Conservation (phyloP, 2,113 vertebrate genomes). For the Gambusia affinis region DNA sequence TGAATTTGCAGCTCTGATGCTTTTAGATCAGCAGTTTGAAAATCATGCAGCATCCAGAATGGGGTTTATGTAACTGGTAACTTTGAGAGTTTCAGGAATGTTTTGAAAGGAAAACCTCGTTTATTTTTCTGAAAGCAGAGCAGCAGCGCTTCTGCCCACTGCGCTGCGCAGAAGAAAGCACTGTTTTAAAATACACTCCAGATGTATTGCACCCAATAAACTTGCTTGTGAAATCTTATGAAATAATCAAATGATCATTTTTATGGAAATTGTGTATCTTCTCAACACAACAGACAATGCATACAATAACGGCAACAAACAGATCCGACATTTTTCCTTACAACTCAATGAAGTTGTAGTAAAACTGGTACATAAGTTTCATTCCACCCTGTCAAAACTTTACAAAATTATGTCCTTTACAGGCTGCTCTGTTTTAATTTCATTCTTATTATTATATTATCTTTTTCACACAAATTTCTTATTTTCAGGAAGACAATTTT, state of each 20-base stretch:
- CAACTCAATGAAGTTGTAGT: neutral
- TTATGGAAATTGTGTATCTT: no score
- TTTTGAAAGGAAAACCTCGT: constrained; percentile 11
- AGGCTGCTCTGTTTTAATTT: neutral
- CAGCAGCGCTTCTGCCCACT: neutral
- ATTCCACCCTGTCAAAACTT: neutral
- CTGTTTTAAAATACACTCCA: neutral
- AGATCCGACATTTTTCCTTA: neutral
- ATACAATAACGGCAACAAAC: no score
- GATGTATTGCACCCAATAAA: neutral
- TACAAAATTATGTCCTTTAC: neutral
- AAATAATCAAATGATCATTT: neutral
- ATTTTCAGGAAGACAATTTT: neutral
- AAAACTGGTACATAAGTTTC: neutral
- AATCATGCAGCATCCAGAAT: constrained; percentile 16
- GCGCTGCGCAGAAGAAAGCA: neutral
- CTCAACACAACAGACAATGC: no score
- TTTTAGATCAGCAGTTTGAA: neutral
- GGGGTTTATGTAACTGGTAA: constrained; percentile 1
- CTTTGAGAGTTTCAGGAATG: neutral
- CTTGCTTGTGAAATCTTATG: neutral
- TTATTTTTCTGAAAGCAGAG: neutral
- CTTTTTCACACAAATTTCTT: neutral
- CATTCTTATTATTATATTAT: neutral
- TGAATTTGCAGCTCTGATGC: constrained; percentile 33